phyloP scores from a whole-genome alignment of 2,797 vertebrate genomes.

The Syngnathus rostellatus region DNA sequence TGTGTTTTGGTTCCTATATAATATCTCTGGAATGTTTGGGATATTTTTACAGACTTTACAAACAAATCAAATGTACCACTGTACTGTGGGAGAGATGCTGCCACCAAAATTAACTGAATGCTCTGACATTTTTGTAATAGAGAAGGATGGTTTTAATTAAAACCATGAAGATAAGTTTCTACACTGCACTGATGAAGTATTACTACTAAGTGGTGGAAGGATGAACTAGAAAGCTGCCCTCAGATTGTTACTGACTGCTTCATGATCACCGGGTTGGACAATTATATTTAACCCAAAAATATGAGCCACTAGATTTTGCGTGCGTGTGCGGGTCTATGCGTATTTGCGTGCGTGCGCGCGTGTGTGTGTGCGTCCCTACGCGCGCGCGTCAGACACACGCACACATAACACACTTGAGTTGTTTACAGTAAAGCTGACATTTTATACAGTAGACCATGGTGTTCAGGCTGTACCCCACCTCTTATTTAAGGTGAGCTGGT shows the following conservation, averaged over 20 bases:
- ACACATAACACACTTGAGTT: neutral
- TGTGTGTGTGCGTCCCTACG: too few species aligned
- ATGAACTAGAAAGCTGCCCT: slow-evolving; percentile 9
- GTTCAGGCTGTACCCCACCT: neutral
- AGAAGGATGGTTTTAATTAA: slow-evolving; percentile 16
- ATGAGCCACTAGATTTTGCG: neutral
- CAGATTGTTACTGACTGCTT: neutral
- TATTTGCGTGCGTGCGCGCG: too few species aligned
- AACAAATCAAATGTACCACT: slow-evolving; percentile 14
- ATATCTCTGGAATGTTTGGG: slow-evolving; percentile 5
- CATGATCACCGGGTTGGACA: neutral
- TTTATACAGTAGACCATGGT: neutral
- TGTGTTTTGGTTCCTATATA: slow-evolving; percentile 27
- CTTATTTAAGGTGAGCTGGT: neutral
- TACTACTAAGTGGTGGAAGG: slow-evolving; percentile 25
- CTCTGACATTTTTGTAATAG: slow-evolving; percentile 14
- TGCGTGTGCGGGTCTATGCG: too few species aligned
- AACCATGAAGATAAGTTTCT: slow-evolving; percentile 28
- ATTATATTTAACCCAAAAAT: slow-evolving; percentile 5
- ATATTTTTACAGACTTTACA: neutral
- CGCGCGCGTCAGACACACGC: neutral
- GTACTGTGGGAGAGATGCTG: slow-evolving; percentile 33
- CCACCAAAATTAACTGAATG: slow-evolving; percentile 18
- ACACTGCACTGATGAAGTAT: slow-evolving; percentile 42
- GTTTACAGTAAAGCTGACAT: neutral